Evolutionary conservation across 1,140 invertebrate species (phyloP).

Genomic region (Rhagoletis zephyria): DNA sequence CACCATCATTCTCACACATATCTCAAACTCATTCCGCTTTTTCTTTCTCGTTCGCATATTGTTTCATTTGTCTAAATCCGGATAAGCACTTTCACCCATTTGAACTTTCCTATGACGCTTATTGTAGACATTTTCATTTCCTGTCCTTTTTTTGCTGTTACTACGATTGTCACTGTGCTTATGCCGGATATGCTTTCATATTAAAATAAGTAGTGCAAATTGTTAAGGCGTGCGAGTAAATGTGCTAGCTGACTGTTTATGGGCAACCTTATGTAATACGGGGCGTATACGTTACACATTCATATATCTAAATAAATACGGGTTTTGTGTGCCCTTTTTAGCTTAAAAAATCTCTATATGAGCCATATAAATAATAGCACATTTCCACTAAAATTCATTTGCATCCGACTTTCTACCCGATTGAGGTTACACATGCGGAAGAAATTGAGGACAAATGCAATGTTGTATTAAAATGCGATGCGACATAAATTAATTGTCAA

Average conservation of each 20-base stretch:
- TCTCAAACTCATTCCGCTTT: not conserved
- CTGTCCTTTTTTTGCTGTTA: constrained; percentile 16
- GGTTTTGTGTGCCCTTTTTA: not conserved
- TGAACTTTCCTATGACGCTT: not conserved
- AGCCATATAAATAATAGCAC: not conserved
- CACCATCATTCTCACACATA: not conserved
- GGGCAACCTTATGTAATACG: too few relatives aligned
- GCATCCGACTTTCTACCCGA: not conserved
- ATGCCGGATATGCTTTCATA: constrained; percentile 15
- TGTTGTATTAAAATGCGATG: constrained; percentile 13
- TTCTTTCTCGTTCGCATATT: not conserved
- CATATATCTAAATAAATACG: too few relatives aligned
- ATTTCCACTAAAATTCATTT: constrained; percentile 12
- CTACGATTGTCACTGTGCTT: not conserved
- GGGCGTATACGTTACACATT: constrained; percentile 7
- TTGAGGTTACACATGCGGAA: constrained; percentile 37
- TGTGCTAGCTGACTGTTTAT: not conserved
- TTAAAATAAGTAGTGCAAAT: constrained; percentile 31
- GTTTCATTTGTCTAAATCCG: constrained; percentile 6
- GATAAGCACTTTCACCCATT: not conserved
- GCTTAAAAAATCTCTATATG: constrained; percentile 6
- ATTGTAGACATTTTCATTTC: constrained; percentile 36
- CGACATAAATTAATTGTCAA: not conserved
- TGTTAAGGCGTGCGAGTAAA: not conserved
- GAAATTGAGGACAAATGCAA: not conserved